These are phyloP conservation scores for Lepidotrigona ventralis DNA, from an alignment of 1,140 invertebrate species.

Conservation along the genomic window DNA sequence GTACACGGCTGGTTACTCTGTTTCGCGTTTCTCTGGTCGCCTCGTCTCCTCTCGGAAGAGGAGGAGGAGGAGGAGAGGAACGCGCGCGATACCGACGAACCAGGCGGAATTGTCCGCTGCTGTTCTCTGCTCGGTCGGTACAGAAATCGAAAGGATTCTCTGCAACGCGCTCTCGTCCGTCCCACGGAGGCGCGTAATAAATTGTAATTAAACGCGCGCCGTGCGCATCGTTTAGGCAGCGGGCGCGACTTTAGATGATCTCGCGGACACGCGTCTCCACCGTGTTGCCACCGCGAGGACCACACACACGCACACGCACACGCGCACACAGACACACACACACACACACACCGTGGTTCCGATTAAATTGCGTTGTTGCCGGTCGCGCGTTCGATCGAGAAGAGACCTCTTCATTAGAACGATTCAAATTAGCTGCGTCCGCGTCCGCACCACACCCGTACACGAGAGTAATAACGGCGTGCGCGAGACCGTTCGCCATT, in stretches of 20 bases:
- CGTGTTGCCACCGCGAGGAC: slow-evolving; percentile 1
- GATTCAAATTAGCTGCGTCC: slow-evolving; percentile 42
- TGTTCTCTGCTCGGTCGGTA: slow-evolving; percentile 33
- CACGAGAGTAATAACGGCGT: slow-evolving; percentile 33
- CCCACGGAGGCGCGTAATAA: slow-evolving; percentile 30
- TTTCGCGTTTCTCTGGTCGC: neutral
- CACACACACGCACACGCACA: slow-evolving; percentile 27
- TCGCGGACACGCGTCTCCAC: slow-evolving; percentile 35
- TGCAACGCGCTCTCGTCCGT: slow-evolving; percentile 1
- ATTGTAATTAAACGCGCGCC: slow-evolving; percentile 42
- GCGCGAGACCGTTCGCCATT: slow-evolving; percentile 31
- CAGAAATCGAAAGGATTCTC: slow-evolving; percentile 19
- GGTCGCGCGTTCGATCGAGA: slow-evolving; percentile 26
- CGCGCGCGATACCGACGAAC: slow-evolving; percentile 3
- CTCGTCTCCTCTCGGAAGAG: too few relatives aligned
- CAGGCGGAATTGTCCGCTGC: slow-evolving; percentile 25
- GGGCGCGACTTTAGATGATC: slow-evolving; percentile 28
- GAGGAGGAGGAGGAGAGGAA: neutral
- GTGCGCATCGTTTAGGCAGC: neutral
- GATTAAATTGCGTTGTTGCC: slow-evolving; percentile 33
- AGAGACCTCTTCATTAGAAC: slow-evolving; percentile 51
- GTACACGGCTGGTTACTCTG: slow-evolving; percentile 1
- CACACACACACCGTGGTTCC: neutral
- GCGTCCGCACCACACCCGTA: neutral
- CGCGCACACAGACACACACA: too few relatives aligned